These are phyloP conservation scores for Anthophora plumipes DNA, from an alignment of 2,888 invertebrate genomes.

Conservation along the genomic window DNA sequence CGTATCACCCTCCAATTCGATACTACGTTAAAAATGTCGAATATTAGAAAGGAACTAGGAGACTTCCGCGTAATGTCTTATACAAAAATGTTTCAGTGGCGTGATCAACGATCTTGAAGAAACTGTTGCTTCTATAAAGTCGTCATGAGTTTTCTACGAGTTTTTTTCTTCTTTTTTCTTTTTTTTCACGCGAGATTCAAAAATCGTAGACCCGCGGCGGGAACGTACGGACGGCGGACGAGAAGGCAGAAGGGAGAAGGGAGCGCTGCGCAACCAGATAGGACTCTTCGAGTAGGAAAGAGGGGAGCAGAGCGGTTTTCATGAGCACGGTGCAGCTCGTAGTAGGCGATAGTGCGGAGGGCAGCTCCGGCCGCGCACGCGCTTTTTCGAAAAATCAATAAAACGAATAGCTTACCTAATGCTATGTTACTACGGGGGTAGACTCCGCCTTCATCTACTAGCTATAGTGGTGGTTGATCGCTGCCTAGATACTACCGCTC, in stretches of 20 bases:
- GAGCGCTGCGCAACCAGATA: conserved; percentile 70
- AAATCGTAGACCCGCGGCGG: conserved; percentile 56
- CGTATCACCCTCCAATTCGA: neutral
- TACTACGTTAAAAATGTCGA: too few relatives aligned
- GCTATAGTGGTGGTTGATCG: conserved; percentile 80
- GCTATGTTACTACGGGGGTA: conserved; percentile 82
- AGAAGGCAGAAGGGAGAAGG: conserved; percentile 40
- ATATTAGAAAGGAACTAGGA: too few relatives aligned
- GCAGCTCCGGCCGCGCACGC: conserved; percentile 83
- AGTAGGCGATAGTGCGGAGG: conserved; percentile 83
- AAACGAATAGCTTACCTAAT: conserved; percentile 85
- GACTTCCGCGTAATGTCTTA: too few relatives aligned
- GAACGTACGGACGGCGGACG: conserved; percentile 28
- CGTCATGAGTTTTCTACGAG: conserved; percentile 33
- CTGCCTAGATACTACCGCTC: conserved; percentile 79
- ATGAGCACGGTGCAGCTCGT: conserved; percentile 78
- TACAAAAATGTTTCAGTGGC: too few relatives aligned
- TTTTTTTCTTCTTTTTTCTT: too few relatives aligned
- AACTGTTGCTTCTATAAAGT: conserved; percentile 45
- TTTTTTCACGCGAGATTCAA: conserved; percentile 59
- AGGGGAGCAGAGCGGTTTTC: conserved; percentile 75
- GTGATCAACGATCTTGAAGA: neutral
- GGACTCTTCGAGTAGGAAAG: conserved; percentile 66
- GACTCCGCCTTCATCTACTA: conserved; percentile 84
- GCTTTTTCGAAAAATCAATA: conserved; percentile 85